These are phyloP conservation scores for Rhea americana DNA, from an alignment of 2,113 vertebrate species.

Conservation along the genomic window DNA sequence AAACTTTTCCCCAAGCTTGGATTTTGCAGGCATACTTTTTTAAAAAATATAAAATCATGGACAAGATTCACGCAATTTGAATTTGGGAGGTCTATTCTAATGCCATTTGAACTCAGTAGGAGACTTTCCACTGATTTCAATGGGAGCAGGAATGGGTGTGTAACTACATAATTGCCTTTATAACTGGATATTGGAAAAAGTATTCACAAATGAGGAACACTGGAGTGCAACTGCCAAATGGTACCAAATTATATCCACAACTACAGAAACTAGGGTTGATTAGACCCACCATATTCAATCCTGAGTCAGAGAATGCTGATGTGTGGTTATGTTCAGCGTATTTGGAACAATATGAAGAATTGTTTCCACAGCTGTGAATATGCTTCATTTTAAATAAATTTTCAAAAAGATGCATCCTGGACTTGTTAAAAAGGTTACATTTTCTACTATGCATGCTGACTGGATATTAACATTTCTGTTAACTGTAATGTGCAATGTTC, in stretches of 20 bases:
- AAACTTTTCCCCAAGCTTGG: neutral
- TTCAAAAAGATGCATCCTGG: neutral
- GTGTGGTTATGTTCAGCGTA: neutral
- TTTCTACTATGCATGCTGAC: neutral
- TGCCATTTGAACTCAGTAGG: neutral
- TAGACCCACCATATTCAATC: neutral
- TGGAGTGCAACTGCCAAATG: neutral
- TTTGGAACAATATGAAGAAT: neutral
- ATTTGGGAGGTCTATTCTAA: neutral
- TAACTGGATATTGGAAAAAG: neutral
- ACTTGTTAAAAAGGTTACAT: neutral
- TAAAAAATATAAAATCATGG: neutral
- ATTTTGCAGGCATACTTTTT: neutral
- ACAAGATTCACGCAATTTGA: neutral
- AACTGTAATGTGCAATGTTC: neutral
- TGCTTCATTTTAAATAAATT: neutral
- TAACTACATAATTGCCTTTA: neutral
- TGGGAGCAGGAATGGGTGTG: neutral
- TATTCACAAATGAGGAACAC: neutral
- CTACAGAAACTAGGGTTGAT: neutral
- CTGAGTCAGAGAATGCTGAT: neutral
- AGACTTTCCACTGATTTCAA: neutral
- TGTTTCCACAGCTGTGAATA: neutral
- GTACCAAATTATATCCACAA: neutral
- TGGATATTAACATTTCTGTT: neutral